Evolutionary conservation across 1,140 invertebrate genomes (phyloP).

Genomic region (Pogonomyrmex barbatus): DNA sequence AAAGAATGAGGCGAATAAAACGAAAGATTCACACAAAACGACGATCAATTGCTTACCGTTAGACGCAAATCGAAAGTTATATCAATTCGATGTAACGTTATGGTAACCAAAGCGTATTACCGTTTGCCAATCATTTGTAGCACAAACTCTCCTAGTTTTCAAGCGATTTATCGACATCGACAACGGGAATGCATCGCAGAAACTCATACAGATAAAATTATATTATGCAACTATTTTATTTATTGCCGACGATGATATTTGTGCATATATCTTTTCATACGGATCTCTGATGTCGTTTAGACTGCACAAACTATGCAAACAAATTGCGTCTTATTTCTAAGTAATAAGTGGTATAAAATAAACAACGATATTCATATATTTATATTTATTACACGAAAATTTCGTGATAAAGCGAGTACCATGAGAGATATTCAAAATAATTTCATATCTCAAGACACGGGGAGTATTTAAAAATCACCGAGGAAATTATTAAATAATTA

Average conservation of each 20-base stretch:
- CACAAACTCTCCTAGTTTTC: not conserved
- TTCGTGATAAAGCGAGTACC: not conserved
- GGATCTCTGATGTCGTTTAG: not conserved
- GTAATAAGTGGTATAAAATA: not conserved
- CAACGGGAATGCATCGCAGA: not conserved
- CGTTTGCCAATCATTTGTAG: not conserved
- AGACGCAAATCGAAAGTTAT: slow-evolving; percentile 23
- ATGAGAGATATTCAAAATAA: not conserved
- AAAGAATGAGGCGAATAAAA: not conserved
- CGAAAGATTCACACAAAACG: slow-evolving; percentile 12
- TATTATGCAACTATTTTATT: not conserved
- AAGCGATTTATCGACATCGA: slow-evolving; percentile 3
- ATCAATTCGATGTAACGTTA: slow-evolving; percentile 35
- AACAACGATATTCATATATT: not conserved
- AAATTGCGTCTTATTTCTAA: not conserved
- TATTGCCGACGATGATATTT: slow-evolving; percentile 45
- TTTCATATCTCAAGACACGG: not conserved
- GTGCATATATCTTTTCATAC: not conserved
- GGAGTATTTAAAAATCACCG: too few relatives aligned
- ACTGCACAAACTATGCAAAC: not conserved
- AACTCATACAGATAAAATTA: not conserved
- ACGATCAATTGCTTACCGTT: slow-evolving; percentile 12
- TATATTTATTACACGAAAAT: not conserved
- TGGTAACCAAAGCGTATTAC: not conserved
- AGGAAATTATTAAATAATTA: too few relatives aligned